A percentile compares a stretch with the other conserved stretches of the same genome.
Conservation (phyloP, 1,140 invertebrate genomes). For the Maconellicoccus hirsutus region DNA sequence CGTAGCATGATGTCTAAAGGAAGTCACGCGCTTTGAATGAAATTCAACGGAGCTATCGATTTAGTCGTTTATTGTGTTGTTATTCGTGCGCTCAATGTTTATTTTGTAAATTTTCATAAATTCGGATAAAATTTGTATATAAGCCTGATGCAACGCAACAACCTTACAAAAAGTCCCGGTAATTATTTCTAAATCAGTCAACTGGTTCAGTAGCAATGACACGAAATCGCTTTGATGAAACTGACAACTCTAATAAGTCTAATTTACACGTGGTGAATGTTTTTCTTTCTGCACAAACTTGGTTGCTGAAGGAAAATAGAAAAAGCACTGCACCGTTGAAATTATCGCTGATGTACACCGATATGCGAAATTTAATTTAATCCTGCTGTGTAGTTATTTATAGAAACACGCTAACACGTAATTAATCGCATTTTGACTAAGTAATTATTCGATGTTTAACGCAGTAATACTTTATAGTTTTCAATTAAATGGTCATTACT, state of each 20-base stretch:
- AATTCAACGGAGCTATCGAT: conserved; percentile 2
- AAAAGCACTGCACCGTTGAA: not conserved
- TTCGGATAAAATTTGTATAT: not conserved
- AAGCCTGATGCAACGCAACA: too few species aligned
- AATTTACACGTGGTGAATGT: not conserved
- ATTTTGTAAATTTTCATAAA: not conserved
- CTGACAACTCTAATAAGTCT: not conserved
- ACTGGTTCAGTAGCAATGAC: too few species aligned
- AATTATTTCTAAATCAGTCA: not conserved
- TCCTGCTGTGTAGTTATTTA: not conserved
- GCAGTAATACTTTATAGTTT: not conserved
- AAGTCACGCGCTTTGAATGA: conserved; percentile 18
- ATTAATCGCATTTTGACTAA: not conserved
- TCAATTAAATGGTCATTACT: not conserved
- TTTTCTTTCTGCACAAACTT: not conserved
- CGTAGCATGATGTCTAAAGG: not conserved
- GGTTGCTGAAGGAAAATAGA: not conserved
- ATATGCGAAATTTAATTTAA: not conserved
- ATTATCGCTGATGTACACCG: not conserved
- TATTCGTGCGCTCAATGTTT: conserved; percentile 2
- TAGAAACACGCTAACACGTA: not conserved
- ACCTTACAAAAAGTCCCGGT: too few species aligned
- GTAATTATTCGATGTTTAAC: not conserved
- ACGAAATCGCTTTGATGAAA: not conserved
- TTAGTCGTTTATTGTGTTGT: conserved; percentile 1